phyloP scores from a whole-genome alignment of 2,797 vertebrate species.

The Benthosema pterotum region DNA sequence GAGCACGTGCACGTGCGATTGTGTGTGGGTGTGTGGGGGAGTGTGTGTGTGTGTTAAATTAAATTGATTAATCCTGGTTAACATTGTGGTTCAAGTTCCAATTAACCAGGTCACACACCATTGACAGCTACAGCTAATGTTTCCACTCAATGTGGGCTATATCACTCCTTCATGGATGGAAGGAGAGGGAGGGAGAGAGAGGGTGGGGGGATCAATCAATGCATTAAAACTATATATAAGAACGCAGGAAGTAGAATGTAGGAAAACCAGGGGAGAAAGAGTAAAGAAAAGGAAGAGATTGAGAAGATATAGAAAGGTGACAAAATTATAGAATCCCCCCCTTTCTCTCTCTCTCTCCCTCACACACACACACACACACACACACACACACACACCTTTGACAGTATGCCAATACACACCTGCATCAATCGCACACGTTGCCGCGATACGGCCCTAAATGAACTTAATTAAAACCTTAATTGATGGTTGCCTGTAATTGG shows the following conservation, averaged over 20 bases:
- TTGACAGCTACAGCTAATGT: constrained; percentile 2
- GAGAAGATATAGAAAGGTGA: too few species aligned
- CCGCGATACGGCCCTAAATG: constrained; percentile 66
- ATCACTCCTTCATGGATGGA: too few species aligned
- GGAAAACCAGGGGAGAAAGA: too few species aligned
- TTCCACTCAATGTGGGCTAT: neutral
- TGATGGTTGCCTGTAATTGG: constrained; percentile 42
- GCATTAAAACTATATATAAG: too few species aligned
- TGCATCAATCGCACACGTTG: constrained; percentile 20
- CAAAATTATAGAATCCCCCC: constrained; percentile 2
- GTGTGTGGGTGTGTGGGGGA: neutral
- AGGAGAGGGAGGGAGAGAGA: too few species aligned
- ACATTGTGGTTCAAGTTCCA: constrained; percentile 53
- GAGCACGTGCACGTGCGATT: neutral
- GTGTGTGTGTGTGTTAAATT: constrained; percentile 37
- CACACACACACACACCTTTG: constrained; percentile 25
- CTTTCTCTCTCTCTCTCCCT: neutral
- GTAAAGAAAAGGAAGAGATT: too few species aligned
- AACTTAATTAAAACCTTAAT: constrained; percentile 60
- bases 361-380: constrained; percentile 29
- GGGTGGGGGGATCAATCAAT: too few species aligned
- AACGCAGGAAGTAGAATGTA: too few species aligned
- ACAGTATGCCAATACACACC: constrained; percentile 10
- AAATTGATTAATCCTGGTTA: constrained; percentile 60
- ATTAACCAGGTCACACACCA: constrained; percentile 39